Conservation (phyloP, 2,888 invertebrate species). For the Nomada ruficornis region DNA sequence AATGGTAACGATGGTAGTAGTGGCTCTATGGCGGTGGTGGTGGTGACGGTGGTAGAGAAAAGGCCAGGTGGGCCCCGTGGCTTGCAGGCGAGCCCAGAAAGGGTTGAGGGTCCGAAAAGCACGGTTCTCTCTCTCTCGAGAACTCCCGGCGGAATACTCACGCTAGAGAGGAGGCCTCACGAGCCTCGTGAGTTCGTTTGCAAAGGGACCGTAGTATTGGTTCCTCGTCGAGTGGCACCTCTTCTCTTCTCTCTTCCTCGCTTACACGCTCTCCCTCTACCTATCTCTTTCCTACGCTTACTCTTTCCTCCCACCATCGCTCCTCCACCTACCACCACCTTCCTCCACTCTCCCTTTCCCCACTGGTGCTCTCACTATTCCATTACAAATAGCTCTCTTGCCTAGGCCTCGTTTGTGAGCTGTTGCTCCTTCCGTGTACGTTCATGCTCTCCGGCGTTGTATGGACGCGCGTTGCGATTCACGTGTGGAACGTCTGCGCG, state of each 20-base stretch:
- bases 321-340: constrained; percentile 68
- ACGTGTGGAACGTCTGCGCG: constrained; percentile 1
- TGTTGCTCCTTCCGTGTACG: constrained; percentile 66
- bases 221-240: constrained; percentile 70
- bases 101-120: constrained; percentile 71
- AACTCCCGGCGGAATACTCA: constrained; percentile 63
- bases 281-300: constrained; percentile 52
- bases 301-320: constrained; percentile 64
- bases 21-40: constrained; percentile 35
- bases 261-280: constrained; percentile 43
- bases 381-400: constrained; percentile 81
- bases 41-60: constrained; percentile 48
- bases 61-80: constrained; percentile 70
- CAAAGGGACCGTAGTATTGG: constrained; percentile 73
- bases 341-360: constrained; percentile 76
- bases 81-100: constrained; percentile 63
- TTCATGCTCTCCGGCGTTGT: constrained; percentile 21
- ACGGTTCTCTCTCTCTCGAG: constrained; percentile 84
- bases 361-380: constrained; percentile 78
- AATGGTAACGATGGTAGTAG: constrained; percentile 36
- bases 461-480: constrained; percentile 4
- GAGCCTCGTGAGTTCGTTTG: constrained; percentile 68
- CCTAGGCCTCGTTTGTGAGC: constrained; percentile 73
- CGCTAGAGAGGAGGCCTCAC: constrained; percentile 61
- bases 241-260: constrained; percentile 66